Base-by-base conservation (phyloP, 2,888 invertebrate genomes). In the Orthosia gracilis region DNA sequence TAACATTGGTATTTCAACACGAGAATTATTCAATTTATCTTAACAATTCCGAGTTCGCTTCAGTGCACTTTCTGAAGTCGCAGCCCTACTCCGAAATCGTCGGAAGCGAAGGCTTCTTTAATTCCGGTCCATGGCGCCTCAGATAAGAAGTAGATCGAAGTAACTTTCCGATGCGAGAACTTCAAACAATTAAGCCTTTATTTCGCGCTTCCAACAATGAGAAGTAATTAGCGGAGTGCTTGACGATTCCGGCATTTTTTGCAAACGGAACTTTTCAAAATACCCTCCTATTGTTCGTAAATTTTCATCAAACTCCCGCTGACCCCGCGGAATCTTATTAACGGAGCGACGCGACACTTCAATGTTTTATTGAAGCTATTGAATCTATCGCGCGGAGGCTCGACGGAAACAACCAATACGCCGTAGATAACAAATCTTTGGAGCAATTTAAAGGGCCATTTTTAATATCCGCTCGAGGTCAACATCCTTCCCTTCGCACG, bases 381-480 rank as follows among this genome's bases (percentile, higher is more conserved):
- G 88, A 88, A 89, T 88, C 87, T 81, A 85, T 88, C 88, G 88
- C 90, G 88, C 89, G 89, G 88, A 90, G 85, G 85, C 85, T 82
- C 80, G 89, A 85, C 91, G 93, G 94, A 94, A 94, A 91, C 88
- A 89, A 89, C 91, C 93, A 93, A 94, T 94, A 92, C 90, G 91
- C 88, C 85, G 83, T 90, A 89, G 92, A 94, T 93, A 92, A 91
- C 91, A 91, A 93, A 94, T 93, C 92, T 92, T 91, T 91, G 88
- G 85, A 91, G 89, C 94, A 94, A 94, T 95, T 94, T 91, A 91
- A 92, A 93, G 92, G 93, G 91, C 91, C 92, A 94, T 93, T 94
- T 95, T 94, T 93, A 93, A 95, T 95, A 95, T 95, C 95, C 96
- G 94, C 87, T 84, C 76, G 92, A 92, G 95, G 93, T 95, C 95